phyloP scores from a whole-genome alignment of 2,113 vertebrate species.

The Synchiropus splendidus region DNA sequence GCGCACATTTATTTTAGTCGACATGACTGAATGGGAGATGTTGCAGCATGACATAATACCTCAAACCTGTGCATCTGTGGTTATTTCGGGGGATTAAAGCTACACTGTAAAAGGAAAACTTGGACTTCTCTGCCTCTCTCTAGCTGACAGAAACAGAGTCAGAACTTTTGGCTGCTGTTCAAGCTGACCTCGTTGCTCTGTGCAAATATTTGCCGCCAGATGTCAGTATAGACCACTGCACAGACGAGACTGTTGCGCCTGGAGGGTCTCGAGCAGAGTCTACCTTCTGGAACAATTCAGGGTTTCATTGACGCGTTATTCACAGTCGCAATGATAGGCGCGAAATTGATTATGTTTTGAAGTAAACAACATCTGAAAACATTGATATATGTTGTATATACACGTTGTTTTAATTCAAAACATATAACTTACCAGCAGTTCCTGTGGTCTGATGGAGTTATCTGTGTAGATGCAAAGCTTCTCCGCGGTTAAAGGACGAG shows the following conservation, averaged over 20 bases:
- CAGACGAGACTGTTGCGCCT: conserved; percentile 27
- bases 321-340: background rate
- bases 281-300: conserved; percentile 29
- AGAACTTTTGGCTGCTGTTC: conserved; percentile 64
- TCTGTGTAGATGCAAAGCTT: conserved; percentile 96
- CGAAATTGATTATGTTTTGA: background rate
- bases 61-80: conserved; percentile 27
- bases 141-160: conserved; percentile 51
- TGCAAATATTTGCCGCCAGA: conserved; percentile 74
- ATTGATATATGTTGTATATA: background rate
- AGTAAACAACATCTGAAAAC: background rate
- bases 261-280: conserved; percentile 35
- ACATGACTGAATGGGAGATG: background rate
- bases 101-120: conserved; percentile 53
- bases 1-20: too few relatives aligned
- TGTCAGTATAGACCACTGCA: conserved; percentile 67
- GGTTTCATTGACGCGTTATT: conserved; percentile 19
- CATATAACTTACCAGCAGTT: conserved; percentile 87
- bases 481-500: conserved; percentile 89
- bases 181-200: conserved; percentile 69
- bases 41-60: conserved; percentile 9
- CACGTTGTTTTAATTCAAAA: too few relatives aligned
- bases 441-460: conserved; percentile 90
- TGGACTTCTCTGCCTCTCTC: conserved; percentile 44
- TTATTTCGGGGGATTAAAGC: conserved; percentile 37